These are phyloP conservation scores for Coremacera marginata DNA, from an alignment of 2,888 invertebrate species.

Conservation along the genomic window DNA sequence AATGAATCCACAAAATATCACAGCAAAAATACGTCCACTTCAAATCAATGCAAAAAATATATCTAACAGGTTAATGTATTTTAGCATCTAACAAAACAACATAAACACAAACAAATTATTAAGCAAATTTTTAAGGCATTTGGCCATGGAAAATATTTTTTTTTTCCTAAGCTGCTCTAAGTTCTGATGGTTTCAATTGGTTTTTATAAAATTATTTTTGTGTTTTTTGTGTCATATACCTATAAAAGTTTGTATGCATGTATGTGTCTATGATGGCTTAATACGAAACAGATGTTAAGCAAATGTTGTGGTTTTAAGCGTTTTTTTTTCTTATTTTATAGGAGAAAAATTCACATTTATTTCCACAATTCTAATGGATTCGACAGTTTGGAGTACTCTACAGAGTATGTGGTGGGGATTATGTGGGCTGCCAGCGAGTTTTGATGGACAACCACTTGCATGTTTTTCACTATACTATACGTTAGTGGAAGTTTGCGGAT, in stretches of 20 bases:
- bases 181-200: conserved; percentile 24
- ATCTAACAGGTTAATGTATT: no score
- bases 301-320: conserved; percentile 23
- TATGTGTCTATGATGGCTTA: conserved; percentile 39
- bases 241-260: conserved; percentile 8
- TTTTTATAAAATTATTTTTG: conserved; percentile 27
- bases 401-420: conserved; percentile 1
- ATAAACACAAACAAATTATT: no score
- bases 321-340: conserved; percentile 16
- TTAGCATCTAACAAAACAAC: no score
- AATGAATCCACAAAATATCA: no score
- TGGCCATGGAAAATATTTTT: not conserved
- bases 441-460: conserved; percentile 38
- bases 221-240: conserved; percentile 38
- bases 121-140: not conserved
- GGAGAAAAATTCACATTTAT: conserved; percentile 27
- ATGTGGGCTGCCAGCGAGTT: conserved; percentile 1
- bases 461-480: not conserved
- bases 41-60: no score
- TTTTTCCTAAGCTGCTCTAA: not conserved
- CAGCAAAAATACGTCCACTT: no score
- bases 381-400: conserved; percentile 34
- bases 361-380: conserved; percentile 11
- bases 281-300: conserved; percentile 59
- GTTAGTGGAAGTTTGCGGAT: not conserved